Evolutionary conservation across 2,888 invertebrate genomes (phyloP), one percentile per base, ranked within the genome.

Genomic region (Heterodera filipjevi): DNA sequence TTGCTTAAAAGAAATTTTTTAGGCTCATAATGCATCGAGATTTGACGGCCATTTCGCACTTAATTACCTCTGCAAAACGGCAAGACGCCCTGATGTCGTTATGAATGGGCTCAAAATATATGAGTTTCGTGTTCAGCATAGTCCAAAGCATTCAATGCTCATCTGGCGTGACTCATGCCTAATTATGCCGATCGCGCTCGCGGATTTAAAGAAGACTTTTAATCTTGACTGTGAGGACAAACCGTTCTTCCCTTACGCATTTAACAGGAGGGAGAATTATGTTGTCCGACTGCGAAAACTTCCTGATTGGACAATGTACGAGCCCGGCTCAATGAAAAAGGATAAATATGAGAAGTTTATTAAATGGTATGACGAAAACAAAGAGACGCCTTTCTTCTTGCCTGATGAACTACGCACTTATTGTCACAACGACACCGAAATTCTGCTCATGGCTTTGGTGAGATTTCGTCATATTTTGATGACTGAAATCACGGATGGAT

Each of bases 371-470:
- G 19, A 33, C 32, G 46, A 30, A 19, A 71, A 71, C 35, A 19
- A 32, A 39, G 33, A 71, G 3, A 71, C 71, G 39, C 71, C 71
- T n/a, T 71, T 71, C 19, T 71, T 33, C 33, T 30, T 71, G 71
- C 71, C 71, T 14, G 71, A 71, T 12, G 35, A 71, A 71, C 35
- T 71, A 6, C 19, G 46, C 3, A 71, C 12, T 3, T 71, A 71
- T 71, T 30, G 71, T 35, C 27, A 27, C 3, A 71, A 71, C 33
- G 71, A 71, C 46, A 71, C 71, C 46, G 44, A 71, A n/a, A 71
- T 71, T 14, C 35, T 71, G 12, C 27, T 44, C 32, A 27, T 14
- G n/a, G 35, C 33, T 19, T 39, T 71, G 71, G 33, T 71, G 30
- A 35, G 33, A 71, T 44, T 71, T 8, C 39, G 46, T 2, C 27